phyloP scores from a whole-genome alignment of 2,113 vertebrate genomes.

The Eidolon helvum region DNA sequence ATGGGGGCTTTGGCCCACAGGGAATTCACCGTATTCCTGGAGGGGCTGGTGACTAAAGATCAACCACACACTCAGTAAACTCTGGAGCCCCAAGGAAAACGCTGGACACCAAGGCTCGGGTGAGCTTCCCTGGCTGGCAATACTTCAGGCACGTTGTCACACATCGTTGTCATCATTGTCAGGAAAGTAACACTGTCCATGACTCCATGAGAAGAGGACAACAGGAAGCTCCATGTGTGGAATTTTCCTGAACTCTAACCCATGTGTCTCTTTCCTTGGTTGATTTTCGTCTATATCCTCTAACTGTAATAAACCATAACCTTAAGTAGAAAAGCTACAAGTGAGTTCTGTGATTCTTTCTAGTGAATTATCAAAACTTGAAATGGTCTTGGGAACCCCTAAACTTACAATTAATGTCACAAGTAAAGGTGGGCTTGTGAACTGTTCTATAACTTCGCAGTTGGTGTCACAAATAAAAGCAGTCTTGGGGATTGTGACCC shows the following conservation, averaged over 20 bases:
- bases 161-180: accelerated
- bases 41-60: not conserved
- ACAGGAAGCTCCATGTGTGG: not conserved
- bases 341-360: not conserved
- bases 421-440: not conserved
- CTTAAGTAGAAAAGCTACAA: not conserved
- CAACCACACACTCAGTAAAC: not conserved
- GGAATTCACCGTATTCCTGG: not conserved
- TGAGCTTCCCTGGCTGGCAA: not conserved
- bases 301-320: not conserved
- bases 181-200: not conserved
- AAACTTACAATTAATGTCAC: not conserved
- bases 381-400: not conserved
- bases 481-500: not conserved
- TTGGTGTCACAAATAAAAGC: not conserved
- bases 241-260: not conserved
- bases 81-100: not conserved
- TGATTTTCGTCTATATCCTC: not conserved
- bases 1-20: not conserved
- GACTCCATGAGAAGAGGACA: not conserved
- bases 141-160: not conserved
- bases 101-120: not conserved
- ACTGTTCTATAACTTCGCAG: not conserved
- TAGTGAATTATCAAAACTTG: not conserved
- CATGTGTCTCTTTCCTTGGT: not conserved